phyloP scores from a whole-genome alignment of 64 coral and sea anemone species.

The Hydrozoanthus tunicans region DNA sequence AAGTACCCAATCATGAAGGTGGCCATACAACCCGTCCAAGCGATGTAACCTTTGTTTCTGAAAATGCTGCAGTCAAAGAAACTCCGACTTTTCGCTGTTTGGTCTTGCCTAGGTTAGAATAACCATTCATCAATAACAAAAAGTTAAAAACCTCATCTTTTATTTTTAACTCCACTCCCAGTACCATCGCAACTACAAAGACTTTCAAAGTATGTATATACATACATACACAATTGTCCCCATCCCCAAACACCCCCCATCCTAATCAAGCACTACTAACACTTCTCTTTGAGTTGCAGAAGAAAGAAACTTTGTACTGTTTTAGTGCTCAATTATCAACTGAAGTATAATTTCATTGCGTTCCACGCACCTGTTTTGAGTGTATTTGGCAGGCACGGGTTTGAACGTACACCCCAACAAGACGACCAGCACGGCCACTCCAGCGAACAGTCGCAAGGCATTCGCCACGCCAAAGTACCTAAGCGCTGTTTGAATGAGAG shows the following conservation, averaged over 20 bases:
- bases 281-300: too few relatives aligned
- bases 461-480: slow-evolving; percentile 56
- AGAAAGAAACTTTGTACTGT: too few relatives aligned
- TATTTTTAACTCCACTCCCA: too few relatives aligned
- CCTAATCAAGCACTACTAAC: too few relatives aligned
- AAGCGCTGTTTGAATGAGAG: slow-evolving; percentile 63
- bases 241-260: too few relatives aligned
- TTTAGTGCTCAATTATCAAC: too few relatives aligned
- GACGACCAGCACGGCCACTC: slow-evolving; percentile 59
- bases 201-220: too few relatives aligned
- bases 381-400: slow-evolving; percentile 59
- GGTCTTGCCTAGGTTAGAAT: neutral
- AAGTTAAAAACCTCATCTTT: too few relatives aligned
- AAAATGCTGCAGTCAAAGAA: slow-evolving; percentile 93
- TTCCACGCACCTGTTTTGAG: slow-evolving; percentile 38
- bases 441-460: slow-evolving; percentile 65
- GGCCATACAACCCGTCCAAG: slow-evolving; percentile 76
- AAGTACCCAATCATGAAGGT: slow-evolving; percentile 93
- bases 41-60: slow-evolving; percentile 90
- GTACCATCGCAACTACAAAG: too few relatives aligned
- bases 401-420: slow-evolving; percentile 75
- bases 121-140: neutral
- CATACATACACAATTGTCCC: too few relatives aligned
- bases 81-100: slow-evolving; percentile 26
- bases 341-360: neutral